Evolutionary conservation across 2,888 invertebrate species (phyloP), one percentile per base, ranked within the genome.

Genomic region (Nemotelus nigrinus): DNA sequence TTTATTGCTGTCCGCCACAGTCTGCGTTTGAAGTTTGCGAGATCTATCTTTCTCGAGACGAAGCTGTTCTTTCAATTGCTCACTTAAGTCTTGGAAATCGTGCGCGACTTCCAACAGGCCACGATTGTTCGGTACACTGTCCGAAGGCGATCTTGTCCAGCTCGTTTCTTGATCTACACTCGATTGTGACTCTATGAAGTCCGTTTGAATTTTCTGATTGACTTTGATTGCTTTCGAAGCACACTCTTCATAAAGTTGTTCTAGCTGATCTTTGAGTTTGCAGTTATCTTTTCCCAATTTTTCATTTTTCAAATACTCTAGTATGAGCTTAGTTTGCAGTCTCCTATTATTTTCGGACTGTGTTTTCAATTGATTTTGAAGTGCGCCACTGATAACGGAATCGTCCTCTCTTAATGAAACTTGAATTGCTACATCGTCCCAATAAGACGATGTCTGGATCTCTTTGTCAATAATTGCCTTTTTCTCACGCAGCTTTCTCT

Each of bases 241-340:
- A 41, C 48, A 41, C 3, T 53, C 50, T 41, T n/a, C 10, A 39
- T 53, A 2, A 39, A 71, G 7, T 43, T 71, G 55, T 8, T 39
- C 53, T 4, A 41, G 3, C 3, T 43, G 39, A 2, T 55, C 44
- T 53, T 43, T 6, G 10, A 5, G 8, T 53, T 43, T 7, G 55
- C 2, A n/a, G 1, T 8, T n/a, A 2, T 55, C 25, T 8, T 43
- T 8, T 43, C 2, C 8, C 2, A 71, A 57, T 25, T 53, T 71
- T 43, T 55, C 55, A 10, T 71, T 71, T 55, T 71, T 71, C 10
- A 55, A 8, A 10, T 25, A 71, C 10, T 57, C 71, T 53, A 71
- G 2, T 3, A 57, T 10, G 8, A 71, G 53, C 57, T 55, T 57
- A 4, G 57, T 10, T 7, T 10, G 50, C 10, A 55, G 44, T 57